Evolutionary conservation across 2,113 vertebrate species (phyloP), one percentile per base, ranked within the genome.

Genomic region (Xenus cinereus): DNA sequence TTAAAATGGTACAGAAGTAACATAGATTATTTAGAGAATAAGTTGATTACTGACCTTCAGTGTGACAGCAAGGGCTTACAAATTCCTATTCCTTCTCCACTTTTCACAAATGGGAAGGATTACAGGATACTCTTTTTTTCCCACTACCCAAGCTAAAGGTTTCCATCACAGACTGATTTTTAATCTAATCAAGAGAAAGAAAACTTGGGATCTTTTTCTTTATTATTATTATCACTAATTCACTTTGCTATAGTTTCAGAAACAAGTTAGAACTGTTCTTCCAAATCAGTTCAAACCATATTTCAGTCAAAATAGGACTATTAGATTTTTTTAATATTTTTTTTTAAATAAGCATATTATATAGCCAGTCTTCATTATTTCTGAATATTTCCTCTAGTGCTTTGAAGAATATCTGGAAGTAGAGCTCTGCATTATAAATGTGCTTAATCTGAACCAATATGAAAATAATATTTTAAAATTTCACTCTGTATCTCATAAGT

Each of bases 391-490:
- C n/a, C 88, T 67, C 8, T 37, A 57, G 23, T 20, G 35, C 21
- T 67, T 95, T 93, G 67, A 80, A 83, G 68, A 91, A 27, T 87
- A 63, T 78, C 50, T 94, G 27, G 43, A 84, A 89, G 41, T 7
- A 59, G 35, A 89, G 3, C 15, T 41, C 43, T 92, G 4, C 20
- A 81, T 85, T 95, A 96, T 87, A 76, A 30, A 91, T 92, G 48
- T 7, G 5, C 24, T 76, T 85, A 88, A 95, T 87, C 11, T 91
- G 28, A 84, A 26, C 19, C 24, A 80, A 39, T 59, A 76, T 86
- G 35, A 92, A 97, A 89, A 94, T 13, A 32, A 5, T 54, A 53
- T 60, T 91, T 59, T 79, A 77, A 96, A 95, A 78, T 92, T 91
- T 92, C 39, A 27, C 27, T 22, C 28, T 54, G 60, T 59, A 84